phyloP scores from a whole-genome alignment of 2,113 vertebrate species.

The Balaeniceps rex region DNA sequence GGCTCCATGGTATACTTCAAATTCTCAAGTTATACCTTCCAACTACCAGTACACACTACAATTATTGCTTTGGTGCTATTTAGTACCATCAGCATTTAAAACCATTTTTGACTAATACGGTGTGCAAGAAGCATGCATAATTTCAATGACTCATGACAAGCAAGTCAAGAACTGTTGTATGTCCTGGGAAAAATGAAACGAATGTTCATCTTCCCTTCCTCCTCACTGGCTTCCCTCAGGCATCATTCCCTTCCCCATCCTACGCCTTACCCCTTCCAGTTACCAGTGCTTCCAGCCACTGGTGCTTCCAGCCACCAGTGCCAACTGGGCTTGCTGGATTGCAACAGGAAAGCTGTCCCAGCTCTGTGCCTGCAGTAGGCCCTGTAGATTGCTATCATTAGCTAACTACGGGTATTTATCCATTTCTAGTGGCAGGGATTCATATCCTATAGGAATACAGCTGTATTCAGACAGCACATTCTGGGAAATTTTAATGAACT shows the following conservation, averaged over 20 bases:
- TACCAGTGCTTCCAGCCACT: too few relatives aligned
- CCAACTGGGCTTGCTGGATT: neutral
- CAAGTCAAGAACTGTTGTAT: neutral
- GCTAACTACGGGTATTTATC: neutral
- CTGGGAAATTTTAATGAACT: neutral
- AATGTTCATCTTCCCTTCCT: neutral
- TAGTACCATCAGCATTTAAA: neutral
- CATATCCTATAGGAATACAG: neutral
- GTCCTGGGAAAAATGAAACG: neutral
- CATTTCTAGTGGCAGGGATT: neutral
- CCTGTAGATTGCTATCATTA: neutral
- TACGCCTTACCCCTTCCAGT: neutral
- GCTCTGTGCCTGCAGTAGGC: neutral
- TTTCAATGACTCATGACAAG: neutral
- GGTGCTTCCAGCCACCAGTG: neutral
- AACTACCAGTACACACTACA: neutral
- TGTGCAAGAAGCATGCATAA: neutral
- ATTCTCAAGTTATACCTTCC: neutral
- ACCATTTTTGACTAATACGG: neutral
- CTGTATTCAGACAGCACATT: neutral
- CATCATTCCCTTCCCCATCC: neutral
- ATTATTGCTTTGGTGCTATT: neutral
- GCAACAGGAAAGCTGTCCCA: neutral
- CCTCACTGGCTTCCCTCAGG: neutral
- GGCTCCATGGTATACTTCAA: neutral